Conservation (phyloP, 30 jellyfish, hydroid and myxozoan genomes). For the Nemopilema nomurai region DNA sequence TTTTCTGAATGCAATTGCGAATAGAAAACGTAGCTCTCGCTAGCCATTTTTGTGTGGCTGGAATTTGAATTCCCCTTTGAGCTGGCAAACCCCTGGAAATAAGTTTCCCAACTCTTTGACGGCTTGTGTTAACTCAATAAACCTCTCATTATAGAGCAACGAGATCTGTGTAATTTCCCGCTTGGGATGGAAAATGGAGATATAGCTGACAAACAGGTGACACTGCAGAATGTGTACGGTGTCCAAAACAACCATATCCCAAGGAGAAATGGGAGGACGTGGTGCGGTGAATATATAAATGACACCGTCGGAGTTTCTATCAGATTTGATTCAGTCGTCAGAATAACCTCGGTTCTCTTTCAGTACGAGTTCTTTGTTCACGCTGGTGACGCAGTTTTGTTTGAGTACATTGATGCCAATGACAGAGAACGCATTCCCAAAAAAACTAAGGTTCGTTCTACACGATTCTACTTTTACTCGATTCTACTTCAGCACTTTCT, state of each 20-base stretch:
- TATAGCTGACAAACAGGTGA: neutral
- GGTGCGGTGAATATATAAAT: neutral
- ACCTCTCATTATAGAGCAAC: no score
- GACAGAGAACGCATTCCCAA: neutral
- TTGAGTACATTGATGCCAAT: conserved; percentile 7
- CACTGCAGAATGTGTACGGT: neutral
- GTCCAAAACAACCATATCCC: neutral
- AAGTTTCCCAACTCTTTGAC: no score
- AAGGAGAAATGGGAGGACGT: neutral
- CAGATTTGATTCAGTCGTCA: conserved; percentile 3
- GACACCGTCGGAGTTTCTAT: neutral
- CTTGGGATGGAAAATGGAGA: conserved; percentile 28
- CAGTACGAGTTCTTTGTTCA: neutral
- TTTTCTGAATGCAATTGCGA: no score
- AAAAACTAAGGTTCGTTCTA: neutral
- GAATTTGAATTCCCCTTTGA: no score
- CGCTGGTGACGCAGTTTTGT: neutral
- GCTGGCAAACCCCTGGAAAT: no score
- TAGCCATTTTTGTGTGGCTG: no score
- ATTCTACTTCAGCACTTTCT: no score
- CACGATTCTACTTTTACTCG: neutral
- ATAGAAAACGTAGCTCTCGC: no score
- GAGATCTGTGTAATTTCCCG: neutral
- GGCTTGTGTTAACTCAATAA: no score
- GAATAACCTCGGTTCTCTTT: neutral